Conservation (phyloP, 2,888 invertebrate species). For the Cephus pygmeus region DNA sequence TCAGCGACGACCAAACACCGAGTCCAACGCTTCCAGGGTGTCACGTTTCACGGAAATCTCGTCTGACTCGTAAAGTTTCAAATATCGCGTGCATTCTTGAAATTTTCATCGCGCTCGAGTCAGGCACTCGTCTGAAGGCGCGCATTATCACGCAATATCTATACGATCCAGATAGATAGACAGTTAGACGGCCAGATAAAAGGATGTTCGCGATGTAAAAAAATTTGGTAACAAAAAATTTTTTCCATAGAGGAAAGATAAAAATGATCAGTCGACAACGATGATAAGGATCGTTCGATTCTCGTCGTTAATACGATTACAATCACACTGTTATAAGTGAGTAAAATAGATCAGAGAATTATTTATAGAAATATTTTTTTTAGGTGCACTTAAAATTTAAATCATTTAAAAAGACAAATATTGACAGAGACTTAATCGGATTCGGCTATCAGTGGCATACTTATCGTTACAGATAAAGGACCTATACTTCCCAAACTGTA, state of each 20-base stretch:
- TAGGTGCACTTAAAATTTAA: no score
- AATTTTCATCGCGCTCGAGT: neutral
- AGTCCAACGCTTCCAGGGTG: neutral
- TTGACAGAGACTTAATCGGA: neutral
- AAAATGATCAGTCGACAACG: conserved; percentile 23
- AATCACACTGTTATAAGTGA: neutral
- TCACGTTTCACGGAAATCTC: neutral
- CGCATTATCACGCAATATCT: neutral
- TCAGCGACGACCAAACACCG: neutral
- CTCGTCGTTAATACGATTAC: conserved; percentile 21
- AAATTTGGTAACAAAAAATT: neutral
- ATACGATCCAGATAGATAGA: neutral
- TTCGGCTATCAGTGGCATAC: neutral
- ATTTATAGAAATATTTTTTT: neutral
- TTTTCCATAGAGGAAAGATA: conserved; percentile 5
- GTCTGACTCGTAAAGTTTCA: neutral
- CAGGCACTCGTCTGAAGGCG: neutral
- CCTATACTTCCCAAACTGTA: neutral
- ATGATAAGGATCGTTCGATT: neutral
- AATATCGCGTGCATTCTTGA: neutral
- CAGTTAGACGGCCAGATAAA: neutral
- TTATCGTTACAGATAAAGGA: no score
- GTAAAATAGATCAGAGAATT: neutral
- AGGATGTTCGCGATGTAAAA: neutral
- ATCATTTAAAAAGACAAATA: neutral